phyloP scores from a whole-genome alignment of 2,797 vertebrate species.

The Coreius guichenoti region DNA sequence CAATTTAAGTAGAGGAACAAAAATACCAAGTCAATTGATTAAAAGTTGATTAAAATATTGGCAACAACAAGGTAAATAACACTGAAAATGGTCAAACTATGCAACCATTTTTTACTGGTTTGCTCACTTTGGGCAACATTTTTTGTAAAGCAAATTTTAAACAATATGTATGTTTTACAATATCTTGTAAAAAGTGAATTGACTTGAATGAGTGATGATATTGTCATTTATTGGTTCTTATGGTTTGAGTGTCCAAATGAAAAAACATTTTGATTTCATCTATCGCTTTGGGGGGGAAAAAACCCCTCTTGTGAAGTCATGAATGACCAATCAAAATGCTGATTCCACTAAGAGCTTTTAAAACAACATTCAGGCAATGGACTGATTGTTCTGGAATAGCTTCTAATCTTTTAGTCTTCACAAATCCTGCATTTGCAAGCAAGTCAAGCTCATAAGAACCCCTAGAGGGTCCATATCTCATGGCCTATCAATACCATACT shows the following conservation, averaged over 20 bases:
- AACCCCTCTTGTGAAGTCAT: not conserved
- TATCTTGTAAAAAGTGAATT: not conserved
- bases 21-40: no score
- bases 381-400: constrained; percentile 28
- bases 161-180: no score
- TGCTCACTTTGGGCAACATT: not conserved
- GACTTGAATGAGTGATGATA: not conserved
- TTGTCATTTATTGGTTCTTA: not conserved
- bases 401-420: constrained; percentile 50
- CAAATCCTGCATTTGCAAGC: constrained; percentile 60
- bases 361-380: not conserved
- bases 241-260: not conserved
- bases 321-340: constrained; percentile 16
- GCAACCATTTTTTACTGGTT: no score
- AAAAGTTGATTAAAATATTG: no score
- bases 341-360: constrained; percentile 1
- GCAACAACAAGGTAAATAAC: no score
- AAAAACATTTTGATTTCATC: not conserved
- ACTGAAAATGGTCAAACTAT: no score
- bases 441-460: constrained; percentile 70
- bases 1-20: no score
- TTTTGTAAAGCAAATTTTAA: not conserved
- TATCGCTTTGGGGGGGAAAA: no score
- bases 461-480: constrained; percentile 74
- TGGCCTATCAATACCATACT: constrained; percentile 70